phyloP scores from a whole-genome alignment of 2,888 invertebrate genomes.

The Acanthoscelides obtectus region DNA sequence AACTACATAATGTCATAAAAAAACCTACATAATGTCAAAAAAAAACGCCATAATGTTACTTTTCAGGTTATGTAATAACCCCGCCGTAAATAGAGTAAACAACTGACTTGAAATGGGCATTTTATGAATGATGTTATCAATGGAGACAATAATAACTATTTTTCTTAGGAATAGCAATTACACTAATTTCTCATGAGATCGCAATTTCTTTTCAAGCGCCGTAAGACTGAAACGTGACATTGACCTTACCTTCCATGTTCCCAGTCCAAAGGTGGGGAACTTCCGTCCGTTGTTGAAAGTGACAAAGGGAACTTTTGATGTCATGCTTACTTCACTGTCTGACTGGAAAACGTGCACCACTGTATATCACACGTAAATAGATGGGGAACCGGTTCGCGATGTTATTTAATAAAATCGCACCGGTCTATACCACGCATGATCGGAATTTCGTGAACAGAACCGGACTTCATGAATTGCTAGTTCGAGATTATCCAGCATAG shows the following conservation, averaged over 20 bases:
- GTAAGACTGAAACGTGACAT: slow-evolving; percentile 2
- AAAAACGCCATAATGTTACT: no score
- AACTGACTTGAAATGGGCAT: no score
- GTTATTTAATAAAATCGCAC: neutral
- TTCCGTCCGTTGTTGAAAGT: slow-evolving; percentile 55
- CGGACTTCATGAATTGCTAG: neutral
- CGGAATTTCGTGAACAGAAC: neutral
- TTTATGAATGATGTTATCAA: no score
- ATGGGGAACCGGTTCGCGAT: neutral
- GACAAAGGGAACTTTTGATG: slow-evolving; percentile 33
- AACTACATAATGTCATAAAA: no score
- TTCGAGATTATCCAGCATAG: no score
- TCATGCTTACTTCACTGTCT: slow-evolving; percentile 8
- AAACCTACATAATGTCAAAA: no score
- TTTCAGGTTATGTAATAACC: no score
- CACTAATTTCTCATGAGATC: no score
- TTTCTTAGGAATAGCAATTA: no score
- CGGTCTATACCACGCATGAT: neutral
- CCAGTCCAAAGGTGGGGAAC: slow-evolving; percentile 59
- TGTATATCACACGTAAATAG: neutral
- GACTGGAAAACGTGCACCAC: neutral
- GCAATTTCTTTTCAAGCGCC: neutral
- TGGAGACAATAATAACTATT: no score
- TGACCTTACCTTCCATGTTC: slow-evolving; percentile 60
- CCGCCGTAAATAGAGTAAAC: no score